A percentile compares a stretch with the other conserved stretches of the same genome.
phyloP scores from a whole-genome alignment of 1,140 invertebrate genomes.

The Drosophila auraria region DNA sequence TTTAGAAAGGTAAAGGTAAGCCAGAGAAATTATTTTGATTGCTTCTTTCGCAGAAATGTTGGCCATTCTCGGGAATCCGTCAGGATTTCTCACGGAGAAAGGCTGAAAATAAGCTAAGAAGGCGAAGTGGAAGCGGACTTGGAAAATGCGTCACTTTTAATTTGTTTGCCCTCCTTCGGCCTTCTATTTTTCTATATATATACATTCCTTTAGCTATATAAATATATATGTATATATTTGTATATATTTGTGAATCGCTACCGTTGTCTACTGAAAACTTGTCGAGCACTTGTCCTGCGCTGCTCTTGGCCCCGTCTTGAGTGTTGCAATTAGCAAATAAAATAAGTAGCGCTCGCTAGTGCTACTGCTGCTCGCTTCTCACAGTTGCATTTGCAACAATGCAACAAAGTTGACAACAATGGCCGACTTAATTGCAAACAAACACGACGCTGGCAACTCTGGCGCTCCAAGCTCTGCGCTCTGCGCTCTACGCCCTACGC shows the following conservation, averaged over 20 bases:
- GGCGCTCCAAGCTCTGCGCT: conserved; percentile 8
- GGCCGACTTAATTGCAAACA: conserved; percentile 81
- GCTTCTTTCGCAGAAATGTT: neutral
- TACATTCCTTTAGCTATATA: conserved; percentile 7
- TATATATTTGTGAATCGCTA: conserved; percentile 21
- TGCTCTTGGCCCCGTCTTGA: conserved; percentile 60
- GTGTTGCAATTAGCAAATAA: conserved; percentile 83
- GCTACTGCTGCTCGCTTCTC: neutral
- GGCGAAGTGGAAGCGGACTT: neutral
- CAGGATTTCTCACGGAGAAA: conserved; percentile 2
- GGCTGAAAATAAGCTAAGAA: neutral
- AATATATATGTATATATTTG: neutral
- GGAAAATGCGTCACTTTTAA: conserved; percentile 76
- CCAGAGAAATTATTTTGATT: neutral
- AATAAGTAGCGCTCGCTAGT: conserved; percentile 70
- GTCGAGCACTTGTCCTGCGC: conserved; percentile 68
- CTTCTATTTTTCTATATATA: conserved; percentile 14
- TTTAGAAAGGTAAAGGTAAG: neutral
- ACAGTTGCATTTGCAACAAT: conserved; percentile 28
- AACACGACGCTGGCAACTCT: conserved; percentile 60
- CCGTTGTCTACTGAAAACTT: conserved; percentile 55
- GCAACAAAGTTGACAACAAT: conserved; percentile 73
- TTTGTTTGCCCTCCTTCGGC: conserved; percentile 66
- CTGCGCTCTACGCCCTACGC: neutral
- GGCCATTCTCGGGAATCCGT: neutral